Evolutionary conservation across 2,113 vertebrate genomes (phyloP), one percentile per base, ranked within the genome.

Genomic region (Cephalopholis sonnerati): DNA sequence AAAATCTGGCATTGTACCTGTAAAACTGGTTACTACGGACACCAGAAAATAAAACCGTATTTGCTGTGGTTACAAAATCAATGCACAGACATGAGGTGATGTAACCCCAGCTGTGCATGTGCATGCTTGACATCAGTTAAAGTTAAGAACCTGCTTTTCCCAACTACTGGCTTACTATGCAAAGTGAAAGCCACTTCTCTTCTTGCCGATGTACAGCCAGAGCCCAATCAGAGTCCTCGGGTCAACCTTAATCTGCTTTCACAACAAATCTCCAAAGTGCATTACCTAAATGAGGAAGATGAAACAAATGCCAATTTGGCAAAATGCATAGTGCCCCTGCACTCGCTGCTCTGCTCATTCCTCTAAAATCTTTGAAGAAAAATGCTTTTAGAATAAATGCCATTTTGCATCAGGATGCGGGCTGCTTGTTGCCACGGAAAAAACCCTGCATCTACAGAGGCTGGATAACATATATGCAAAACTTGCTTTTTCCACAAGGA

Each of bases 331-430:
- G n/a, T 64, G 87, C 7, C 53, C 58, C 57, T 79, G 64, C 61
- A 78, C 75, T 27, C 39, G 66, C 32, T 53, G 24, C 68, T 86
- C 61, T n/a, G 48, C 36, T 86, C 59, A 83, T 85, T 90, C 77
- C 46, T 74, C 58, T 55, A 82, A 87, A 76, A 92, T 72, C 79
- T 63, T 76, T 72, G 51, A 82, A 77, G 50, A 66, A 77, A 85
- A 91, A 79, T 71, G 77, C 83, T 85, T 89, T 85, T 82, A 86
- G 41, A 91, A 87, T 89, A 90, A 84, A 86, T 80, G 88, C 71
- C 85, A 90, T 80, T 89, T 68, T 85, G 41, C 86, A 89, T 91
- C 74, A 90, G 54, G 55, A 76, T 46, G 63, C 53, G 39, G 24
- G 48, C 39, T 29, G 44, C 69, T 59, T 44, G 78, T 82, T 66